Percentiles rank a stretch among this genome's conserved stretches.
phyloP scores from a whole-genome alignment of 2,888 invertebrate genomes.

The Allophyes oxyacanthae region DNA sequence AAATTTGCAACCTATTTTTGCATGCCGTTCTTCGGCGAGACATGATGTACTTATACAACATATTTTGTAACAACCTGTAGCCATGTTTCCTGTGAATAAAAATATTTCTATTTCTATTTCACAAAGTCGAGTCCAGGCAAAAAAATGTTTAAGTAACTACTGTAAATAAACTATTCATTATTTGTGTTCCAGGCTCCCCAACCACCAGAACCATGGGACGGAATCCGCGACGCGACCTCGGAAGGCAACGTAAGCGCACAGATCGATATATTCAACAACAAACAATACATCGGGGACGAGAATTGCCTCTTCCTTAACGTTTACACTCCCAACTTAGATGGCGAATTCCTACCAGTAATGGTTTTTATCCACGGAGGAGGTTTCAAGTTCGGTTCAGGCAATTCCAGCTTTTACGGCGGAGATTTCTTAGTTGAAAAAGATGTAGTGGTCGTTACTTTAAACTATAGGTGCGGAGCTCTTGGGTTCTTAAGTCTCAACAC shows the following conservation, averaged over 20 bases:
- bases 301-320: constrained; percentile 93
- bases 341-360: constrained; percentile 87
- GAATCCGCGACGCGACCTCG: constrained; percentile 89
- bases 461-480: constrained; percentile 86
- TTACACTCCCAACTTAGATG: constrained; percentile 89
- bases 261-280: constrained; percentile 76
- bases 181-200: constrained; percentile 86
- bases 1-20: too few relatives aligned
- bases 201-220: constrained; percentile 89
- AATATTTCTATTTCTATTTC: too few relatives aligned
- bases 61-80: too few relatives aligned
- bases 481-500: constrained; percentile 82
- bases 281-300: constrained; percentile 87
- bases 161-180: not conserved
- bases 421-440: constrained; percentile 89
- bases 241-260: constrained; percentile 91
- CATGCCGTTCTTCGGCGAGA: too few relatives aligned
- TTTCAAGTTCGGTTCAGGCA: constrained; percentile 86
- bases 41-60: too few relatives aligned
- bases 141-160: too few relatives aligned
- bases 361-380: constrained; percentile 89
- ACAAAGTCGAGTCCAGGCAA: too few relatives aligned
- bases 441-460: constrained; percentile 88
- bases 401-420: constrained; percentile 80
- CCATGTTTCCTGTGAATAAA: too few relatives aligned